Base-by-base conservation (phyloP, 2,888 invertebrate species). In the Iphiclides podalirius region DNA sequence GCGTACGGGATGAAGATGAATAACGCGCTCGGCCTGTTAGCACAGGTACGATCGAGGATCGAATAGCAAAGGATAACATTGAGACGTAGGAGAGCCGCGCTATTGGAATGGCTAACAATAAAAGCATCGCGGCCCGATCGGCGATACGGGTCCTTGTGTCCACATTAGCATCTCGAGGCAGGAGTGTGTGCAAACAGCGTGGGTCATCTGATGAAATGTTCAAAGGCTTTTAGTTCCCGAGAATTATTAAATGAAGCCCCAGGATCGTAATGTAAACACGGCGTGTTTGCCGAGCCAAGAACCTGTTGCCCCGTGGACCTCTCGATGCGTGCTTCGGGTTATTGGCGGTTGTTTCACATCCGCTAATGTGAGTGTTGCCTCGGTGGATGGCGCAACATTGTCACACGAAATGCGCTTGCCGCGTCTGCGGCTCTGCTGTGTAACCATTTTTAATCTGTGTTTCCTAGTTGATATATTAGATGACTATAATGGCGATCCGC, bases 151-250 rank as follows among this genome's bases (percentile, higher is more conserved):
- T 80, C 86, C 84, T 81, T 88, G 86, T 88, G 87, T 88, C 87
- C 81, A 88, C 87, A 88, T 86, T 86, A 87, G 87, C 87, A 86
- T 86, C 84, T 86, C 85, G 77, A 75, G 72, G 70, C 78, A 83
- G 82, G 81, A 85, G 87, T 86, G 78, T 83, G 81, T 84, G 87
- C 87, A 88, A 87, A 88, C 88, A 88, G 63, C 72, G 77, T 83
- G 87, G 87, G 87, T 87, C 88, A 88, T 85, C 87, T 85, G 86
- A 88, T 88, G 87, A 87, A 86, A 88, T 88, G 87, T 88, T 87
- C 87, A 86, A 88, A 88, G 87, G 84, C 88, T 88, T 88, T 88
- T 88, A 88, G 87, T 87, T 88, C 88, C 88, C 86, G 87, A 87
- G 87, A 86, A 88, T 87, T 87, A 88, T 88, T 88, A 85, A 88